A percentile compares a stretch with the other conserved stretches of the same genome.
These are phyloP conservation scores for Eudyptes chrysolophus DNA, from an alignment of 2,113 vertebrate species.

Conservation along the genomic window DNA sequence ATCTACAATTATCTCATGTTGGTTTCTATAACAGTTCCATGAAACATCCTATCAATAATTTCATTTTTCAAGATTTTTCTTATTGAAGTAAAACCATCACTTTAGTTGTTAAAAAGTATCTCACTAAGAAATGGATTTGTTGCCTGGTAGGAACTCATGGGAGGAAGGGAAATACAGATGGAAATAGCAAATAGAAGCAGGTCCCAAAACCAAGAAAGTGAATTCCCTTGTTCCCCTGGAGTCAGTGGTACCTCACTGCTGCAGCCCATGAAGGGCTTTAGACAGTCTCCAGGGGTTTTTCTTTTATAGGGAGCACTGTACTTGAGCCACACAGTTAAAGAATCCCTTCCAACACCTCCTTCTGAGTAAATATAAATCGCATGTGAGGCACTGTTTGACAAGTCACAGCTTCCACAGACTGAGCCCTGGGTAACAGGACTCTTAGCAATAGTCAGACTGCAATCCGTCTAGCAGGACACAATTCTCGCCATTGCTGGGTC, in stretches of 20 bases:
- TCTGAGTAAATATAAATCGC: background rate
- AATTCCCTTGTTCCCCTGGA: background rate
- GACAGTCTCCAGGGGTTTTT: background rate
- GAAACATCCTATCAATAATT: background rate
- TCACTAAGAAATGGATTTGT: background rate
- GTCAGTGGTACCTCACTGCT: background rate
- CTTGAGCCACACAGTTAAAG: background rate
- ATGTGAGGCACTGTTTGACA: background rate
- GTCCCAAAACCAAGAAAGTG: background rate
- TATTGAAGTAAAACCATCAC: background rate
- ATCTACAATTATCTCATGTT: background rate
- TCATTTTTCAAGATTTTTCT: background rate
- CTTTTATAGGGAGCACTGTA: background rate
- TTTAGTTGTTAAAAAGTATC: background rate
- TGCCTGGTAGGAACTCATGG: background rate
- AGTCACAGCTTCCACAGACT: background rate
- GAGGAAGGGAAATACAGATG: background rate
- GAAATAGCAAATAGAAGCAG: background rate
- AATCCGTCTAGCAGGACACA: background rate
- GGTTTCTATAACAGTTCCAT: background rate
- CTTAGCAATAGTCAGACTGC: background rate
- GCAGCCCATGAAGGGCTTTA: background rate
- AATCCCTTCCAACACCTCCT: background rate
- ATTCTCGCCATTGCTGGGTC: background rate
- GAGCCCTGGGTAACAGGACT: background rate